A percentile compares a stretch with the other conserved stretches of the same genome.
These are phyloP conservation scores for Pimpla rufipes DNA, from an alignment of 2,888 invertebrate species.

Conservation along the genomic window DNA sequence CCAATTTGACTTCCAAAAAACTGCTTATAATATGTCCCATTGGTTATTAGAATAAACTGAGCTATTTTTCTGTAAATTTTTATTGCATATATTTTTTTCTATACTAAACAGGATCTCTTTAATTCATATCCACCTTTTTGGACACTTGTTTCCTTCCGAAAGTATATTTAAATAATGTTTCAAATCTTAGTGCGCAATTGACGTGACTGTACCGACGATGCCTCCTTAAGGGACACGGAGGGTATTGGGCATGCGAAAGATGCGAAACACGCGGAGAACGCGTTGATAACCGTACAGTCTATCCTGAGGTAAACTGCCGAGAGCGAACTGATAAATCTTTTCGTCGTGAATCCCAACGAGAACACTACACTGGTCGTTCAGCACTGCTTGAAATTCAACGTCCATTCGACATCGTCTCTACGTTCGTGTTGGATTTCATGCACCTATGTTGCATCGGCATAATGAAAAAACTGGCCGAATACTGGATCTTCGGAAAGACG, in stretches of 20 bases:
- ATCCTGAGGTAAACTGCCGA: slow-evolving; percentile 16
- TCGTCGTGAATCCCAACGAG: slow-evolving; percentile 5
- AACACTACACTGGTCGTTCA: slow-evolving; percentile 29
- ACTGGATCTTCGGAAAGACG: slow-evolving; percentile 3
- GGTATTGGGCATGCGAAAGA: slow-evolving; percentile 68
- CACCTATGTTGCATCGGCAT: slow-evolving; percentile 48
- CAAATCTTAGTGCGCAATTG: too few relatives aligned
- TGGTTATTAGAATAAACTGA: too few relatives aligned
- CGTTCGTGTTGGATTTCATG: slow-evolving; percentile 56
- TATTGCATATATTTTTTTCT: too few relatives aligned
- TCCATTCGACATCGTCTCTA: slow-evolving; percentile 35
- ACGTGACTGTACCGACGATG: too few relatives aligned
- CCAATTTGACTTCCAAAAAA: too few relatives aligned
- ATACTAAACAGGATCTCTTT: too few relatives aligned
- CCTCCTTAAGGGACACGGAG: slow-evolving; percentile 68
- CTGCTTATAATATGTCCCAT: too few relatives aligned
- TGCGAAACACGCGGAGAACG: slow-evolving; percentile 61
- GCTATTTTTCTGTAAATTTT: too few relatives aligned
- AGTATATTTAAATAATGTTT: too few relatives aligned
- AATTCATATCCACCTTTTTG: too few relatives aligned
- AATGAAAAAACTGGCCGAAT: slow-evolving; percentile 49
- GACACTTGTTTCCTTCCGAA: too few relatives aligned
- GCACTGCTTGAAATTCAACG: slow-evolving; percentile 34
- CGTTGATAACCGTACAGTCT: slow-evolving; percentile 40
- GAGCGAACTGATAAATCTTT: slow-evolving; percentile 36